Evolutionary conservation across 2,888 invertebrate genomes (phyloP).

Genomic region (Eupeodes latifasciatus): DNA sequence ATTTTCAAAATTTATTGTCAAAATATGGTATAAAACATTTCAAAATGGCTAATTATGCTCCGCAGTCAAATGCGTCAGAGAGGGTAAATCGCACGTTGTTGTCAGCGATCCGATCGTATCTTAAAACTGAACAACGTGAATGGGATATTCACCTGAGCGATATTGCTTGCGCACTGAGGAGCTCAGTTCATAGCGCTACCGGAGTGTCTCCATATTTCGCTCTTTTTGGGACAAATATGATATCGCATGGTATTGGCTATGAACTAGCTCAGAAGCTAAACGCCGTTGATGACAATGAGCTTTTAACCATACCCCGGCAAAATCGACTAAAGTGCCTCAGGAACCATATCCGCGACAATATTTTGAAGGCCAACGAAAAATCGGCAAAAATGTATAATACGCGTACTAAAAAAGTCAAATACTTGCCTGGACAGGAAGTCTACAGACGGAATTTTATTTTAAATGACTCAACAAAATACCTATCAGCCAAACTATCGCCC

Average conservation of each 20-base stretch:
- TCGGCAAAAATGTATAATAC: not conserved
- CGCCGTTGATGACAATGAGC: not conserved
- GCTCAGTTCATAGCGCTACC: too few relatives aligned
- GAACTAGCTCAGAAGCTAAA: not conserved
- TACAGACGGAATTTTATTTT: too few relatives aligned
- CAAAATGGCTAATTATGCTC: constrained; percentile 58
- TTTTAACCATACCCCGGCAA: not conserved
- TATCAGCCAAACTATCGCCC: too few relatives aligned
- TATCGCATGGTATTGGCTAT: not conserved
- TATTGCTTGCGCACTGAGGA: too few relatives aligned
- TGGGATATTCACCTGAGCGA: constrained; percentile 58
- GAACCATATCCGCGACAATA: too few relatives aligned
- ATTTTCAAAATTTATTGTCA: too few relatives aligned
- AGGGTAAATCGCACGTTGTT: constrained; percentile 78
- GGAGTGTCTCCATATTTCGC: too few relatives aligned
- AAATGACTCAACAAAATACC: too few relatives aligned
- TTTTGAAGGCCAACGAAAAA: too few relatives aligned
- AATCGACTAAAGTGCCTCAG: not conserved
- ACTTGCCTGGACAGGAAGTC: too few relatives aligned
- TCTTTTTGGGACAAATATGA: not conserved
- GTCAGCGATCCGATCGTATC: constrained; percentile 77
- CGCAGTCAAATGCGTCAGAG: constrained; percentile 76
- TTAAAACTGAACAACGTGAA: constrained; percentile 61
- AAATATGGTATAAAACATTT: not conserved
- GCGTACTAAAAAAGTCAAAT: not conserved